A percentile compares a stretch with the other conserved stretches of the same genome.
Conservation (phyloP, 1,140 invertebrate genomes). For the Pomacea maculata region DNA sequence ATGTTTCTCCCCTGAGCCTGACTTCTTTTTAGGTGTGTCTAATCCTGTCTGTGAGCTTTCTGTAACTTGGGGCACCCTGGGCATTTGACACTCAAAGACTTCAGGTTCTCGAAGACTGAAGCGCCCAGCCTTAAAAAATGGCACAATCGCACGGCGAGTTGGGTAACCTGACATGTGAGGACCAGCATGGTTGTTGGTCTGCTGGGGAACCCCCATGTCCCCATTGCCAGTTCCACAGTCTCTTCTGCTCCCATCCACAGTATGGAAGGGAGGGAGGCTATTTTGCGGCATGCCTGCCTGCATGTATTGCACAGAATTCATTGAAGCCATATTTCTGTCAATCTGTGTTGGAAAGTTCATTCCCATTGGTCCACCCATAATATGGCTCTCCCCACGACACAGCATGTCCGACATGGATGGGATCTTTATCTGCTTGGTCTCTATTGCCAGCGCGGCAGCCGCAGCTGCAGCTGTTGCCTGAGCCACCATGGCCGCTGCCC, state of each 20-base stretch:
- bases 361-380: neutral
- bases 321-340: too few species aligned
- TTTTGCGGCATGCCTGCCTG: too few species aligned
- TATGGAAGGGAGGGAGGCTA: too few species aligned
- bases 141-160: neutral
- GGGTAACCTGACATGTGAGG: neutral
- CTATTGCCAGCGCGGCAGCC: constrained; percentile 2
- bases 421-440: constrained; percentile 14
- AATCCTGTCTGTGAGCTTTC: constrained; percentile 10
- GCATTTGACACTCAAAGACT: constrained; percentile 12
- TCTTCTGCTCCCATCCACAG: too few species aligned
- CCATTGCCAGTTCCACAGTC: too few species aligned
- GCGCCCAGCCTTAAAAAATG: constrained; percentile 16
- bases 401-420: constrained; percentile 9
- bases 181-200: too few species aligned
- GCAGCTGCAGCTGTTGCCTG: constrained; percentile 11
- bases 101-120: constrained; percentile 16
- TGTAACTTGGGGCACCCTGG: constrained; percentile 8
- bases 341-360: too few species aligned
- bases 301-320: too few species aligned
- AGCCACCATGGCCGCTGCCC: constrained; percentile 10
- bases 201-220: too few species aligned
- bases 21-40: neutral
- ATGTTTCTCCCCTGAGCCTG: neutral
- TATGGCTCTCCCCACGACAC: constrained; percentile 1